Evolutionary conservation across 35 echinoderm and acorn worm genomes (phyloP), one percentile per base, ranked within the genome.

Genomic region (Holothuria glaberrima): DNA sequence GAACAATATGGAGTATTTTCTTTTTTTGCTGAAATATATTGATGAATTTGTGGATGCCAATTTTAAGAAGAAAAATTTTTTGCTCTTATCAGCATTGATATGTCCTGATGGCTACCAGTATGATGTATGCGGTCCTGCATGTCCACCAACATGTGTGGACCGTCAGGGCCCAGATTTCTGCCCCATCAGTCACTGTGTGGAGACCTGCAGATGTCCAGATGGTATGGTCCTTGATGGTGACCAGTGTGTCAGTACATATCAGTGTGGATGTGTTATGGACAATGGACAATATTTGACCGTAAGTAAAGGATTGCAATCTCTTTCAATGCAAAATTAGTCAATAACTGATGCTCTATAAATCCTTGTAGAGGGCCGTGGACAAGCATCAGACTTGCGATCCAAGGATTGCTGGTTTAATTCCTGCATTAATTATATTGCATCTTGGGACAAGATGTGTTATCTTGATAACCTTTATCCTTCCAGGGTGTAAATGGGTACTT

Each of bases 161-260:
- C 60, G 45, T 20, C n/a, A 87, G 46, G 48, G 48, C 13, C 85
- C 85, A 48, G 61, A 59, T 6, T 35, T 68, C 24, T 87, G 85
- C 62, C 65, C 62, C 6, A 25, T 87, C 85, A 74, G 83, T 24
- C 91, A 86, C 57, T 79, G 67, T 60, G 72, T 76, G 25, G 92
- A 94, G 71, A 90, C 80, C 50, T 94, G 92, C 38, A 70, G 89
- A 63, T 94, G 89, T 82, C 75, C 81, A 36, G 83, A 87, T 44
- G 93, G 89, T 78, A 64, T 72, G 80, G 88, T 91, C 32, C 58
- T 90, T 19, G 89, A 90, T 68, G 87, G 64, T 27, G 92, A 89
- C 45, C n/a, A 75, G 25, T 93, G 92, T 71, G 87, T 93, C 24
- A 73, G 75, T 69, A 87, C 87, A 4, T 89, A 59, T 17, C 20